phyloP scores from a whole-genome alignment of 2,888 invertebrate genomes.

The Oeneis ivallda region DNA sequence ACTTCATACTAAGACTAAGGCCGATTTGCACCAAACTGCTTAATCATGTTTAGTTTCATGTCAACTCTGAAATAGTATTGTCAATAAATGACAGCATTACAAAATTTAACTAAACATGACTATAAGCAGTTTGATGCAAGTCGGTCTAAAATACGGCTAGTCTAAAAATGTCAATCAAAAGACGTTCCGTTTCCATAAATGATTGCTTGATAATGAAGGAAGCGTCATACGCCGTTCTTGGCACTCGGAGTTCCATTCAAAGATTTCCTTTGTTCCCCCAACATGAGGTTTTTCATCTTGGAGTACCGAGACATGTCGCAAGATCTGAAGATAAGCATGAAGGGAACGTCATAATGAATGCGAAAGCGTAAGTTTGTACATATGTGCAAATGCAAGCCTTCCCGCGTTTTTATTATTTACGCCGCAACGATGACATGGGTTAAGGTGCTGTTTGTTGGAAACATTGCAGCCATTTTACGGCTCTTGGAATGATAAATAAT shows the following conservation, averaged over 20 bases:
- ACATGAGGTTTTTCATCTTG: constrained; percentile 32
- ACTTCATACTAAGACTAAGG: no score
- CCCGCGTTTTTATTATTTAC: constrained; percentile 65
- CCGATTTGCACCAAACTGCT: no score
- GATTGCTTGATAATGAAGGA: constrained; percentile 21
- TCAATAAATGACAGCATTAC: no score
- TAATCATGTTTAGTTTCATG: no score
- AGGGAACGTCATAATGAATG: constrained; percentile 38
- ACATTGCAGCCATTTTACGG: no score
- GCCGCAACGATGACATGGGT: constrained; percentile 51
- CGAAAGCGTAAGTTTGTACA: constrained; percentile 36
- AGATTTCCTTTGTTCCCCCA: constrained; percentile 29
- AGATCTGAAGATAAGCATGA: constrained; percentile 37
- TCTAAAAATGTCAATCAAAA: not conserved
- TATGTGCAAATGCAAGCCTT: constrained; percentile 40
- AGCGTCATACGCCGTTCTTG: constrained; percentile 19
- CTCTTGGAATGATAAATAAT: no score
- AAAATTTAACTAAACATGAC: no score
- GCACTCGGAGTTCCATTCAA: constrained; percentile 15
- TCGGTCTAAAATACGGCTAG: not conserved
- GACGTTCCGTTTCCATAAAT: constrained; percentile 7
- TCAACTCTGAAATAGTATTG: no score
- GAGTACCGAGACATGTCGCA: constrained; percentile 26
- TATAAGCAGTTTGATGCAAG: no score
- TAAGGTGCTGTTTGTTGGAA: constrained; percentile 21